Evolutionary conservation across 2,797 vertebrate species (phyloP), one percentile per base, ranked within the genome.

Genomic region (Oryzias dopingdopingensis): DNA sequence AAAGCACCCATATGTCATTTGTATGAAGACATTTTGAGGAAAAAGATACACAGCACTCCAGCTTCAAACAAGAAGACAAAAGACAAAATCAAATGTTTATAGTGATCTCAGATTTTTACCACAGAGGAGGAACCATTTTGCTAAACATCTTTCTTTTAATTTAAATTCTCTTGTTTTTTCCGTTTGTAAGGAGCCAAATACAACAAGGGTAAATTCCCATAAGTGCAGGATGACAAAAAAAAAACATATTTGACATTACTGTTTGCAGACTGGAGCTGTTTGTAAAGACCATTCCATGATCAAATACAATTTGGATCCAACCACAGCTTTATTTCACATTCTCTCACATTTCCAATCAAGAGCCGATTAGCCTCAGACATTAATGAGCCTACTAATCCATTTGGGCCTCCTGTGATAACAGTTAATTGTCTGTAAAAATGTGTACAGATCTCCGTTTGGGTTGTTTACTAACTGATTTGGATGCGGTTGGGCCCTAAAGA

Each of bases 381-480:
- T 91, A 92, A 92, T 89, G 91, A 89, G 83, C 79, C 87, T 67
- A 82, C 86, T 91, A 90, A 91, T 91, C 90, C 88, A 86, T 89
- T 90, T 86, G 79, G 82, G 81, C 87, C 84, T 84, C 83, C 88
- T 80, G 57, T 88, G 86, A 89, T 90, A 90, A 89, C 86, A 82
- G 87, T 91, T 92, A 91, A 93, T 92, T 91, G 90, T 90, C 87
- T 91, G 90, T 92, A 90, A 91, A 92, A 91, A 90, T 91, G 90
- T 90, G 88, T 89, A 87, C 88, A 89, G 88, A 89, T 90, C 90
- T 87, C 89, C 80, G 82, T 90, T 91, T 90, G 82, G 84, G 88
- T 89, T 91, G 90, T 90, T 92, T 90, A 90, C 88, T 89, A 90
- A 89, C 86, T 89, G 88, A 91, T 91, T 91, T 92, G 90, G 90